Conservation (phyloP, 2,888 invertebrate genomes). For the Isotomurus palustris region DNA sequence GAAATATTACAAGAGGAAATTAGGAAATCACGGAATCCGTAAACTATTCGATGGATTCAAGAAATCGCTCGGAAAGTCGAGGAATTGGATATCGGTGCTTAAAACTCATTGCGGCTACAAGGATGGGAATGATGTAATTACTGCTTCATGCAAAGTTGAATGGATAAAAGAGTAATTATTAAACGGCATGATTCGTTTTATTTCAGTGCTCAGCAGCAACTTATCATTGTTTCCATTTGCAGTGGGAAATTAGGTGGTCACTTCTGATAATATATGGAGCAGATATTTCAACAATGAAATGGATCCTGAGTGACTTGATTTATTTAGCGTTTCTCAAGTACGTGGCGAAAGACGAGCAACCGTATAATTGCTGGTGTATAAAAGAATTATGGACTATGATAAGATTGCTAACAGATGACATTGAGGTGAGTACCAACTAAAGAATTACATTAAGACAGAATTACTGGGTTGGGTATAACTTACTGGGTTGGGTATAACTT, state of each 20-base stretch:
- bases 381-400: slow-evolving; percentile 59
- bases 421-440: slow-evolving; percentile 32
- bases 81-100: slow-evolving; percentile 26
- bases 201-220: slow-evolving; percentile 52
- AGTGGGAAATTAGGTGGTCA: slow-evolving; percentile 55
- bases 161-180: neutral
- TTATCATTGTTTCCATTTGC: slow-evolving; percentile 55
- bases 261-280: slow-evolving; percentile 48
- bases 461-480: too few relatives aligned
- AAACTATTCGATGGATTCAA: slow-evolving; percentile 29
- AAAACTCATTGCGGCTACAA: slow-evolving; percentile 33
- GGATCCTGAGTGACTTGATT: slow-evolving; percentile 38
- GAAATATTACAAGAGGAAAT: slow-evolving; percentile 1
- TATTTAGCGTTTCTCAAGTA: slow-evolving; percentile 29
- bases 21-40: slow-evolving; percentile 12
- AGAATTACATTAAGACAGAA: too few relatives aligned
- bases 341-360: slow-evolving; percentile 49
- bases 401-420: slow-evolving; percentile 52
- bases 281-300: slow-evolving; percentile 13
- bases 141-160: neutral
- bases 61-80: slow-evolving; percentile 22
- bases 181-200: slow-evolving; percentile 4
- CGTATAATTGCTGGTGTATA: slow-evolving; percentile 58
- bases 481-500: too few relatives aligned
- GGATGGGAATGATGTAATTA: slow-evolving; percentile 36